Evolutionary conservation across 2,888 invertebrate genomes (phyloP), one percentile per base, ranked within the genome.

Genomic region (Troilus luridus): DNA sequence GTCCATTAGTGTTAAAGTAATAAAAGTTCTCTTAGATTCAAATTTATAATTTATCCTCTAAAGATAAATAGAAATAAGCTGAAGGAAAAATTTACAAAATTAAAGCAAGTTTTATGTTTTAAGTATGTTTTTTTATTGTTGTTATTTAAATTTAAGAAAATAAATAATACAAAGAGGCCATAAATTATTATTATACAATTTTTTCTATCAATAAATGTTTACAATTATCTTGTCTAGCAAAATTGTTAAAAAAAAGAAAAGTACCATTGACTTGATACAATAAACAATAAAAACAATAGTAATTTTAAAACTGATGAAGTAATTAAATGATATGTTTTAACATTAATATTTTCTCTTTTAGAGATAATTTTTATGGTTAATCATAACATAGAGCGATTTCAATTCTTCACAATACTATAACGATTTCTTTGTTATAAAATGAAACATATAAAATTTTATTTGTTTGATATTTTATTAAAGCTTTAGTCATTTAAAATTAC

Each of bases 381-480:
- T 54, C 64, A 90, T 72, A 67, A 90, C 90, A 90, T 90, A 90
- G 90, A 90, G 90, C 90, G 14, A 90, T 90, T 90, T 89, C 64
- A 64, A 72, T 89, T 90, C 90, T 90, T 72, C 72, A 90, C 90
- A 90, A 90, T 72, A 58, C 58, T 89, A 58, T 90, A 90, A 90
- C 77, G 56, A 89, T 90, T 77, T 56, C 85, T 85, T 77, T 64
- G 90, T 77, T 90, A 90, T 77, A 90, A 90, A 90, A 90, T 90
- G 90, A 90, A 90, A 90, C 90, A 90, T 90, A 90, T 85, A 90
- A 90, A 88, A 88, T 90, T 85, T 90, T 90, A 85, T 90, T n/a
- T 90, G 72, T 90, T 90, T 90, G 90, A 90, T 90, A 90, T 90
- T 77, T 90, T 90, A 90, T 90, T 90, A 90, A 90, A 90, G 90